Evolutionary conservation across 2,113 vertebrate species (phyloP).

Genomic region (Notothenia rossii): DNA sequence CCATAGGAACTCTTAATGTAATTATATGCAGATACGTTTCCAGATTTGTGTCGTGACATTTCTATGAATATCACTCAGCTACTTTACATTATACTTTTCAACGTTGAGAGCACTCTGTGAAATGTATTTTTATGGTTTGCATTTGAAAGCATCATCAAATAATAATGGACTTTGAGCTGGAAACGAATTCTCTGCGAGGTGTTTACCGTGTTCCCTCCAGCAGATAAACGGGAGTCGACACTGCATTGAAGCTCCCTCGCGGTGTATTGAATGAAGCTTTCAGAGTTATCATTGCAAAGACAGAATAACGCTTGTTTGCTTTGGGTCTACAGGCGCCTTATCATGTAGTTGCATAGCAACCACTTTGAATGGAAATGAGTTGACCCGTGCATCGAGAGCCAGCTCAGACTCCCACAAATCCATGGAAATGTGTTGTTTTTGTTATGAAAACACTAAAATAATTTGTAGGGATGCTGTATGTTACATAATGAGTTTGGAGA

Average conservation of each 20-base stretch:
- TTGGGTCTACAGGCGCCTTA: constrained; percentile 35
- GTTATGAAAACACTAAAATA: constrained; percentile 16
- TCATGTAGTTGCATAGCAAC: constrained; percentile 75
- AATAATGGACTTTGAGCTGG: neutral
- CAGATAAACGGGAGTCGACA: constrained; percentile 28
- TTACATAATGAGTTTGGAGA: constrained; percentile 13
- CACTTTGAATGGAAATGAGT: constrained; percentile 43
- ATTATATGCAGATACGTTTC: constrained; percentile 47
- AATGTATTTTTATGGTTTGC: neutral
- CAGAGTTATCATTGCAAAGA: constrained; percentile 48
- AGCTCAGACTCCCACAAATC: constrained; percentile 41
- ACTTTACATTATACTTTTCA: constrained; percentile 15
- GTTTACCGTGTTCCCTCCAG: constrained; percentile 18
- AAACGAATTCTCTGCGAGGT: constrained; percentile 14
- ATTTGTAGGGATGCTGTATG: neutral
- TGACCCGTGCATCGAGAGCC: constrained; percentile 56
- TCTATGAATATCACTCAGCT: constrained; percentile 7
- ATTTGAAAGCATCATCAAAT: constrained; percentile 14
- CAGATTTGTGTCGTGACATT: constrained; percentile 11
- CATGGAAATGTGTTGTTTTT: neutral
- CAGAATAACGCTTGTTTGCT: constrained; percentile 60
- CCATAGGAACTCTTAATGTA: neutral
- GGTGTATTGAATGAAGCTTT: constrained; percentile 21
- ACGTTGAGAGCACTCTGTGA: neutral
- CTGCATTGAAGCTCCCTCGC: constrained; percentile 5